These are phyloP conservation scores for Alloplasta piceator DNA, from an alignment of 2,888 invertebrate genomes.

Conservation along the genomic window DNA sequence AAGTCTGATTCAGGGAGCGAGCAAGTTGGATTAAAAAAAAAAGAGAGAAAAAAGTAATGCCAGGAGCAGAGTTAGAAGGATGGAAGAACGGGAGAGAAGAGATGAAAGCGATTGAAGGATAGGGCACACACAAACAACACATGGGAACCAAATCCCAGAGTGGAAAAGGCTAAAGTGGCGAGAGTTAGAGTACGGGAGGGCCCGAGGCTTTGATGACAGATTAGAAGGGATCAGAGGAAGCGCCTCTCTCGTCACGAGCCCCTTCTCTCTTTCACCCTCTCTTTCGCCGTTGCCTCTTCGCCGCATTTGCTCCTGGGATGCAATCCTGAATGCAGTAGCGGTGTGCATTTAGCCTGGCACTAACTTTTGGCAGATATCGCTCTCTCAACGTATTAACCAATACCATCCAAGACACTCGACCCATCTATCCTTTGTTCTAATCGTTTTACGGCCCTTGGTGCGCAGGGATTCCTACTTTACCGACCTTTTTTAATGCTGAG, in stretches of 20 bases:
- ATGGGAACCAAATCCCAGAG: constrained; percentile 51
- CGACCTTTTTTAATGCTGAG: too few relatives aligned
- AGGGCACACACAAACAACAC: constrained; percentile 48
- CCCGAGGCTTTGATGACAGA: constrained; percentile 78
- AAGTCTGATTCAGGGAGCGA: constrained; percentile 7
- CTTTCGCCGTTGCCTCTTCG: background rate
- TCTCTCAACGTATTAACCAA: background rate
- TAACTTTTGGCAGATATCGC: constrained; percentile 24
- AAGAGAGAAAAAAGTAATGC: constrained; percentile 37
- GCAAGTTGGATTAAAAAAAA: background rate
- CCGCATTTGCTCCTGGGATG: constrained; percentile 20
- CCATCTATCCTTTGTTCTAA: too few relatives aligned
- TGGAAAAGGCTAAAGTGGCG: constrained; percentile 9
- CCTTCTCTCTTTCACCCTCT: constrained; percentile 39
- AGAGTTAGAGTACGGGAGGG: constrained; percentile 66
- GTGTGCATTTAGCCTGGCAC: constrained; percentile 17
- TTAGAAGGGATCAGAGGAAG: constrained; percentile 74
- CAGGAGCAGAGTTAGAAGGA: constrained; percentile 16
- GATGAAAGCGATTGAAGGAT: constrained; percentile 33
- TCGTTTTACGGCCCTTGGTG: too few relatives aligned
- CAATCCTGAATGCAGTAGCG: constrained; percentile 40
- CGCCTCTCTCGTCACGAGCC: constrained; percentile 47
- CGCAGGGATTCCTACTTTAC: too few relatives aligned
- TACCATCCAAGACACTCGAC: background rate
- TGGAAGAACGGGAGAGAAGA: constrained; percentile 24